Base-by-base conservation (phyloP, 2,797 vertebrate genomes). In the Taeniopygia guttata region DNA sequence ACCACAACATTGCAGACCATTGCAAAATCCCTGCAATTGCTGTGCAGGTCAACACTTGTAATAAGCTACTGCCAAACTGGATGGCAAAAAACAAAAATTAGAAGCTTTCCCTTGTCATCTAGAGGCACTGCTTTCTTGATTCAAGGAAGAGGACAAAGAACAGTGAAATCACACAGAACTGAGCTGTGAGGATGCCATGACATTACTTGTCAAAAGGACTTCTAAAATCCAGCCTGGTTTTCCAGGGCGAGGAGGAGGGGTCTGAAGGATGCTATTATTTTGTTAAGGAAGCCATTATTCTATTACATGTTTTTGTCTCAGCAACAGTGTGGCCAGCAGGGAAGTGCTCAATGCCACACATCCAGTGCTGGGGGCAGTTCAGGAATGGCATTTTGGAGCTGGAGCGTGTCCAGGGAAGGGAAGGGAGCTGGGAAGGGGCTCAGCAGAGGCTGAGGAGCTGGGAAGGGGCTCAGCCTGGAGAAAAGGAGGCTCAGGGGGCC, bases 41-140 rank as follows among this genome's bases (percentile, higher is more conserved):
- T 70, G 32, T 42, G 52, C 82, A 62, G 60, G 58, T 81, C 58
- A 89, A 29, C 22, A 3, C n/a, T 90, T 27, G 49, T 32, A 92
- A 78, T 34, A 62, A 74, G 21, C 84, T 72, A 42, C 74, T 74
- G 91, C 46, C 80, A 90, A 75, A 72, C 32, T 56, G 66, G 51
- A 52, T 30, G 46, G 89, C 78, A 68, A 79, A 78, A 78, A 43
- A 10, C 70, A 56, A 60, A 73, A 34, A 46, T 87, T 78, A 92
- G 67, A 87, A 87, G 51, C 74, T 93, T 54, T 42, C n/a, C 48
- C 63, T 56, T 64, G 75, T 75, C 67, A 55, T 46, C 32, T 89
- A 79, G 54, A 45, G 42, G 9, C 60, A 64, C 17, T 60, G 66
- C 34, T 64, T 52, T 56, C 38, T 52, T 30, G 32, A 60, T 32